phyloP scores from a whole-genome alignment of 2,888 invertebrate species.

The Scaptomyza polygonia region DNA sequence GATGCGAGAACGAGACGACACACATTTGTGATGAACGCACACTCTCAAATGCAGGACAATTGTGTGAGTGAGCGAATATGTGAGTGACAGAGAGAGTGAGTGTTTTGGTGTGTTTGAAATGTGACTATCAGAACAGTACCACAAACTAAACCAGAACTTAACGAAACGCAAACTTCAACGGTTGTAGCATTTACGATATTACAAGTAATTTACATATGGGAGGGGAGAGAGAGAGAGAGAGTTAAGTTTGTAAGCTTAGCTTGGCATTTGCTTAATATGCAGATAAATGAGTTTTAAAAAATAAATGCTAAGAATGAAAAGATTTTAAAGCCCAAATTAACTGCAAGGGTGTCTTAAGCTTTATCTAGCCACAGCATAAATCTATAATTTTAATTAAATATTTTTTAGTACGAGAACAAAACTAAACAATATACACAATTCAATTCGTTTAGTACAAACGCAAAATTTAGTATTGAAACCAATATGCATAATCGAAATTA shows the following conservation, averaged over 20 bases:
- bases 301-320: not conserved
- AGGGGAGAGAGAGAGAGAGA: conserved; percentile 15
- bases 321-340: not conserved
- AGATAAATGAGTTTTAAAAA: no score
- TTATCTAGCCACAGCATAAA: conserved; percentile 13
- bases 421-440: conserved; percentile 55
- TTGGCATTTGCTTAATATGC: not conserved
- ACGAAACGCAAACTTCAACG: conserved; percentile 33
- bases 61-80: conserved; percentile 17
- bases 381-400: conserved; percentile 2
- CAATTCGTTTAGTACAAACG: conserved; percentile 51
- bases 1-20: conserved; percentile 51
- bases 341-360: conserved; percentile 26
- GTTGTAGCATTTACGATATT: conserved; percentile 23
- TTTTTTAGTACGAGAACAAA: conserved; percentile 57
- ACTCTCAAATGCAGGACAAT: conserved; percentile 27
- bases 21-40: conserved; percentile 42
- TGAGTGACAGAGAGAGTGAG: conserved; percentile 1
- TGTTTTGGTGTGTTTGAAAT: conserved; percentile 5
- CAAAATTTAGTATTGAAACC: conserved; percentile 34
- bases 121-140: conserved; percentile 24
- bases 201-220: conserved; percentile 44
- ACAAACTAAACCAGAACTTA: conserved; percentile 35
- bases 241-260: conserved; percentile 6
- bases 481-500: conserved; percentile 31